A percentile compares a stretch with the other conserved stretches of the same genome.
Evolutionary conservation across 2,797 vertebrate species (phyloP).

Genomic region (Labroides dimidiatus): DNA sequence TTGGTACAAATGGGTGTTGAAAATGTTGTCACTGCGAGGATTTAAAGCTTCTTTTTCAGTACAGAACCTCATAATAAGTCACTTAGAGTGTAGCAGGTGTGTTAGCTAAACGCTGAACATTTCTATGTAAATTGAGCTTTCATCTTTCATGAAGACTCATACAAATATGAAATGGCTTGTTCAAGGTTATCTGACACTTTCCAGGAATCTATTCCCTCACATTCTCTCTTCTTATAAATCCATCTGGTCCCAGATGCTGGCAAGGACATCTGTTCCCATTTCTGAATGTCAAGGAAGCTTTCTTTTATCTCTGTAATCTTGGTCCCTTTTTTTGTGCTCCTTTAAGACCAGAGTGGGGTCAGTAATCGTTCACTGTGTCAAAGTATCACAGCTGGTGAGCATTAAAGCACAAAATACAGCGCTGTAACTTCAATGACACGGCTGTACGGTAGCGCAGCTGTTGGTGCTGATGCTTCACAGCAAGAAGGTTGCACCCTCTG

Average conservation of each 20-base stretch:
- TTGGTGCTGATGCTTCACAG: too few species aligned
- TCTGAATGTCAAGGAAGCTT: conserved; percentile 36
- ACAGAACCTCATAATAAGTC: conserved; percentile 12
- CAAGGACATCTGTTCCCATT: conserved; percentile 31
- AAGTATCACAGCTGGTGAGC: conserved; percentile 21
- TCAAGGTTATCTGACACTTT: conserved; percentile 48
- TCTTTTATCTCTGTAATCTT: conserved; percentile 16
- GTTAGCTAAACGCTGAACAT: conserved; percentile 19
- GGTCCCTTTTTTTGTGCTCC: conserved; percentile 8
- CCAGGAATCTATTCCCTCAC: conserved; percentile 14
- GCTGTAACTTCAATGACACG: too few species aligned
- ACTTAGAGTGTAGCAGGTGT: conserved; percentile 1
- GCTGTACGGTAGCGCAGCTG: too few species aligned
- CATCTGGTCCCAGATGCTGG: conserved; percentile 19
- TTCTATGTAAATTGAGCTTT: conserved; percentile 25
- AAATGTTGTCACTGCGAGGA: conserved; percentile 4
- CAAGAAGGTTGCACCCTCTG: too few species aligned
- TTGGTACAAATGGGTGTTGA: conserved; percentile 25
- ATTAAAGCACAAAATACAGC: too few species aligned
- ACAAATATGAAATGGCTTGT: conserved; percentile 40
- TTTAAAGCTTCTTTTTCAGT: conserved; percentile 22
- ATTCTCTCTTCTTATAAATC: conserved; percentile 29
- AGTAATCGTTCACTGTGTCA: conserved; percentile 8
- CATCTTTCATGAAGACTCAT: conserved; percentile 14
- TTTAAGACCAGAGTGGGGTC: conserved; percentile 17